Evolutionary conservation across 1,140 invertebrate genomes (phyloP), one percentile per base, ranked within the genome.

Genomic region (Drosophila tani): DNA sequence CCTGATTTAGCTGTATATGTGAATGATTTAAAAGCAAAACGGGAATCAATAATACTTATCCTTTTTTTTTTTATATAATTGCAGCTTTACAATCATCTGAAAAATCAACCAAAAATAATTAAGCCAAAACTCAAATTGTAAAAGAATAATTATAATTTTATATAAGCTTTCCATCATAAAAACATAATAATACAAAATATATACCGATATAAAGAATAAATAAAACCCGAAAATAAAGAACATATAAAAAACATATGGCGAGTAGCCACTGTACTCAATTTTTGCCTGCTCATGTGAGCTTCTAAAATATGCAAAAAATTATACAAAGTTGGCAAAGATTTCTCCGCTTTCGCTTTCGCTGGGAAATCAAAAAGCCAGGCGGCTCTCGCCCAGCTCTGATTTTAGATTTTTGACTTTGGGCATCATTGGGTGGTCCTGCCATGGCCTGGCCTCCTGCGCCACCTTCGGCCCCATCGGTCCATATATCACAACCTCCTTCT

Each of bases 231-330:
- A 19, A 24, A 12, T 32, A 8, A 9, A 32, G 8, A 32, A 32
- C 29, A 9, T 6, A 29, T 6, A 29, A 5, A 19, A 5, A 29
- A 14, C 27, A 11, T 19, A 32, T 17, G 5, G 6, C 6, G 40
- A 56, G 8, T 19, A 3, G 38, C 17, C n/a, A 60, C 67, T 60
- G 68, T 73, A 60, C 4, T 19, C 3, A 14, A n/a, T 1, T 38
- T 45, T 35, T 27, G 41, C 21, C 24, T 17, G 50, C 51, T 57
- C 66, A 49, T 70, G 53, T 73, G 27, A 29, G 53, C 68, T 73
- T 32, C 46, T 74, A 51, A 74, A 74, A 74, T 74, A 74, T 74
- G 68, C 70, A 50, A 74, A 74, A 73, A 60, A 73, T 74, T 74
- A 51, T 73, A 74, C 68, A 74, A 73, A 74, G 70, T 73, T 74